phyloP scores from a whole-genome alignment of 2,888 invertebrate species.

The Drosophila subsilvestris region DNA sequence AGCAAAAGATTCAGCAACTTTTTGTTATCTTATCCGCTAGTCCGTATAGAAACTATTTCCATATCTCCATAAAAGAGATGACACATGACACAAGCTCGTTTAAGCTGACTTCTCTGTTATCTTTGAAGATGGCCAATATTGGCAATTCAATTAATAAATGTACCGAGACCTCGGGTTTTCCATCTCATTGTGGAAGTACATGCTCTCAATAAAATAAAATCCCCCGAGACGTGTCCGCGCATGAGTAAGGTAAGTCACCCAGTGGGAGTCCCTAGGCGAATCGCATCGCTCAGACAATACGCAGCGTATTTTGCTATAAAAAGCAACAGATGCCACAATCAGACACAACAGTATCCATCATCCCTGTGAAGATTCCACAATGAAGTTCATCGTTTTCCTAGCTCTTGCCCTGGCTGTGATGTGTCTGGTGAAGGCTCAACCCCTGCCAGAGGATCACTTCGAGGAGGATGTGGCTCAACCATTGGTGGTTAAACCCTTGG shows the following conservation, averaged over 20 bases:
- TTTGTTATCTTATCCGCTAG: no score
- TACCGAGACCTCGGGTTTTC: not conserved
- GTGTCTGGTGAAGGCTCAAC: slow-evolving; percentile 39
- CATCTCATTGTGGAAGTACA: not conserved
- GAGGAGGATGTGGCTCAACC: not conserved
- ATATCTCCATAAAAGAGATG: no score
- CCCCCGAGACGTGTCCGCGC: slow-evolving; percentile 38
- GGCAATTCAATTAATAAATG: not conserved
- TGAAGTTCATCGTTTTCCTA: slow-evolving; percentile 51
- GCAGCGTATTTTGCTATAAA: slow-evolving; percentile 21
- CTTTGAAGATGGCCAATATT: not conserved
- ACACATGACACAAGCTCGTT: not conserved
- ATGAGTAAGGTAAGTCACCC: slow-evolving; percentile 26
- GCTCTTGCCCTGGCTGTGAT: slow-evolving; percentile 36
- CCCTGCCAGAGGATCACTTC: slow-evolving; percentile 6
- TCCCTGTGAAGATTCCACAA: slow-evolving; percentile 14
- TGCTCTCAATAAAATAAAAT: slow-evolving; percentile 19
- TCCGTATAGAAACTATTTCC: no score
- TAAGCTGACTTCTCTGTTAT: not conserved
- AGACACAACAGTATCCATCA: slow-evolving; percentile 24
- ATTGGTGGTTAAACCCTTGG: not conserved
- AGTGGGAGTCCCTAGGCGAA: slow-evolving; percentile 39
- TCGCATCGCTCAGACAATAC: slow-evolving; percentile 11
- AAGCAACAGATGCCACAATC: not conserved
- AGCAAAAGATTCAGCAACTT: no score